phyloP scores from a whole-genome alignment of 2,888 invertebrate species.

The Brachyopa scutellaris region DNA sequence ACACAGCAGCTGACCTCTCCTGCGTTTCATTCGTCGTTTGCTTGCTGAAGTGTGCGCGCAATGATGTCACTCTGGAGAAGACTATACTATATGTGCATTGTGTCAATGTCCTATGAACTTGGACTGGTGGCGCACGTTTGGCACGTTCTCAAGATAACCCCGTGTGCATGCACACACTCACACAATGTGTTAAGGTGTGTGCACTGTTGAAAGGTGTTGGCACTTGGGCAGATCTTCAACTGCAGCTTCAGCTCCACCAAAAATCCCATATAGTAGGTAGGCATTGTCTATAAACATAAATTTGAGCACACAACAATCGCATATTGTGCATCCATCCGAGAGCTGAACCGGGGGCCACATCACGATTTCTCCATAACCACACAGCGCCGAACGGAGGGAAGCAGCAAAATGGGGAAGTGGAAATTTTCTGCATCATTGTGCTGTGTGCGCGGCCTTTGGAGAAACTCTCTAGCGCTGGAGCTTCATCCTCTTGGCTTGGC shows the following conservation, averaged over 20 bases:
- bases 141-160: slow-evolving; percentile 68
- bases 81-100: slow-evolving; percentile 59
- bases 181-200: slow-evolving; percentile 45
- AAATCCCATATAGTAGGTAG: no score
- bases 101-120: slow-evolving; percentile 69
- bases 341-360: slow-evolving; percentile 40
- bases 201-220: slow-evolving; percentile 51
- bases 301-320: slow-evolving; percentile 58
- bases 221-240: slow-evolving; percentile 49
- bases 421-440: slow-evolving; percentile 36
- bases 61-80: no score
- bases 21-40: slow-evolving; percentile 45
- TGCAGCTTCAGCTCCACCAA: slow-evolving; percentile 5
- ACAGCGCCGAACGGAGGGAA: no score
- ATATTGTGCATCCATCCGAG: slow-evolving; percentile 53
- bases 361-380: slow-evolving; percentile 55
- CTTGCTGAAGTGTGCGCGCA: slow-evolving; percentile 28
- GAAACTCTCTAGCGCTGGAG: slow-evolving; percentile 40
- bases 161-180: slow-evolving; percentile 22
- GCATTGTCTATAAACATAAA: slow-evolving; percentile 64
- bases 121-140: slow-evolving; percentile 70
- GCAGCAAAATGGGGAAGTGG: slow-evolving; percentile 3
- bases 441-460: slow-evolving; percentile 26
- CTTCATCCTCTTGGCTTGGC: slow-evolving; percentile 38
- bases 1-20: slow-evolving; percentile 63